phyloP scores from a whole-genome alignment of 2,888 invertebrate genomes.

The Sipha maydis region DNA sequence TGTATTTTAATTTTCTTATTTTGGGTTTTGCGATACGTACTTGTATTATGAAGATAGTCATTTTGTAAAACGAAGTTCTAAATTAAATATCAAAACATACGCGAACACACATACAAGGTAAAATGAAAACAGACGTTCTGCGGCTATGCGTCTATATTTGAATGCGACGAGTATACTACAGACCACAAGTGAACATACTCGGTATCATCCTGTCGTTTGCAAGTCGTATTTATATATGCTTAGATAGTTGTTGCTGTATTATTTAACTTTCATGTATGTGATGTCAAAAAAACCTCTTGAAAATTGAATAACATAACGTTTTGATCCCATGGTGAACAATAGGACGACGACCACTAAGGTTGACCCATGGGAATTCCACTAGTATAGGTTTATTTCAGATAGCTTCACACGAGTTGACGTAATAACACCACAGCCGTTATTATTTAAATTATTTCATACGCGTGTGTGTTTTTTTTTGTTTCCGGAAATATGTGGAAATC shows the following conservation, averaged over 20 bases:
- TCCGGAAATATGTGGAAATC: slow-evolving; percentile 20
- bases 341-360: slow-evolving; percentile 11
- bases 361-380: slow-evolving; percentile 44
- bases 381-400: not conserved
- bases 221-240: slow-evolving; percentile 33
- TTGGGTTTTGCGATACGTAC: no score
- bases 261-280: not conserved
- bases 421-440: slow-evolving; percentile 10
- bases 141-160: no score
- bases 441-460: slow-evolving; percentile 20
- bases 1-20: no score
- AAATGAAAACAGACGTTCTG: no score
- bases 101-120: no score
- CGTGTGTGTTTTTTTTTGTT: not conserved
- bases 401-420: slow-evolving; percentile 18
- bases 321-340: slow-evolving; percentile 43
- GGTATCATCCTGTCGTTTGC: not conserved
- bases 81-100: no score
- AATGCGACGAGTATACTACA: no score
- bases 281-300: slow-evolving; percentile 36
- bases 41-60: no score
- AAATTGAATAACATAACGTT: slow-evolving; percentile 3
- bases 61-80: no score
- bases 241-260: not conserved
- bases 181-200: no score